Evolutionary conservation across 2,797 vertebrate genomes (phyloP), one percentile per base, ranked within the genome.

Genomic region (Lophius americanus): DNA sequence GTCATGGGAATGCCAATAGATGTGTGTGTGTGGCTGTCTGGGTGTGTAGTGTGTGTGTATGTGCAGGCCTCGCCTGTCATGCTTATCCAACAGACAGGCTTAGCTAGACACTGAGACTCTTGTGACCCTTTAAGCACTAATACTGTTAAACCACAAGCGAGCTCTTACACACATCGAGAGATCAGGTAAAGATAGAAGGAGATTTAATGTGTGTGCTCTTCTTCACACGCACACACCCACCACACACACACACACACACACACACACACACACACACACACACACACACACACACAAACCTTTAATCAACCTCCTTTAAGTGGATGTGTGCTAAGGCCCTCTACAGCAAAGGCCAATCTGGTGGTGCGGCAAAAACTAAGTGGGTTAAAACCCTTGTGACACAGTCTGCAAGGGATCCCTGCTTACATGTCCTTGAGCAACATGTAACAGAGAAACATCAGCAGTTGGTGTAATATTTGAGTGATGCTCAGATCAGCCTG

Each of bases 131-230:
- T 89, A 89, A 91, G 87, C 78, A 76, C 83, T 90, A 91, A 92
- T 89, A 79, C 89, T 64, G 76, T 91, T 88, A 90, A 91, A 91
- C 76, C 89, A 90, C 85, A 85, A 83, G 88, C 85, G 85, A 90
- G 83, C 83, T 81, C 69, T 70, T 64, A 67, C 73, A 88, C 76
- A 82, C 75, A 85, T 56, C 56, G 69, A 83, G 63, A 78, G 67
- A 78, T 67, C 61, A 78, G 82, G 82, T 86, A 85, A 88, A 89
- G 77, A 85, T 88, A 85, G 77, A 86, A 69, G 54, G 51, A 12
- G 43, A 10, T 44, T 44, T 44, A 11, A 11, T 11, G 10, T 44
- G 43, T 44, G 43, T 10, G 12, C 39, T 36, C 63, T 6, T 55
- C 37, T 13, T 51, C 11, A 52, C 5, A 43, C 35, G 61, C n/a